Evolutionary conservation across 2,113 vertebrate genomes (phyloP).

Genomic region (Amazona vittata): DNA sequence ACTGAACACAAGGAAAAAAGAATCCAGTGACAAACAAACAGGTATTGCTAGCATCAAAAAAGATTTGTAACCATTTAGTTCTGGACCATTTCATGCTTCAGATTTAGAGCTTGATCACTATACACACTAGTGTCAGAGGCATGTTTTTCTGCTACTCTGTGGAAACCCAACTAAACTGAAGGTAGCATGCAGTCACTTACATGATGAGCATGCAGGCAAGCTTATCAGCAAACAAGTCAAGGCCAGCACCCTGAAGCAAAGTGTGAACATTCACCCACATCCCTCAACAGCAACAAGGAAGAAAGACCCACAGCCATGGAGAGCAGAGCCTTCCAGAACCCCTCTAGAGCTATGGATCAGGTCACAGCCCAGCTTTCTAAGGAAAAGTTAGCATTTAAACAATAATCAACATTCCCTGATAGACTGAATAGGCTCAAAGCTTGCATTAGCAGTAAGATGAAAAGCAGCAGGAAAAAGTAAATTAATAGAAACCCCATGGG

Average conservation of each 20-base stretch:
- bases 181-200: background rate
- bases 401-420: background rate
- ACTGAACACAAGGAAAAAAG: background rate
- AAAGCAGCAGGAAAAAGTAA: background rate
- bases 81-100: background rate
- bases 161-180: background rate
- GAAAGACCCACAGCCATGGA: background rate
- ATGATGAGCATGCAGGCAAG: background rate
- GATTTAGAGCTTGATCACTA: background rate
- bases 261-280: background rate
- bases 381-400: background rate
- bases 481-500: background rate
- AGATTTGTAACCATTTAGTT: background rate
- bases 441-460: background rate
- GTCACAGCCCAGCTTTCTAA: background rate
- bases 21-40: background rate
- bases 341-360: background rate
- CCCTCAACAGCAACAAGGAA: background rate
- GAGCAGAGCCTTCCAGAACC: background rate
- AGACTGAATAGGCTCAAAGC: background rate
- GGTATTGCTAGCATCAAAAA: background rate
- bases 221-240: background rate
- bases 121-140: accelerated
- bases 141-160: background rate
- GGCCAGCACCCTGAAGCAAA: background rate